Base-by-base conservation (phyloP, 2,113 vertebrate species). In the Oostethus manadensis region DNA sequence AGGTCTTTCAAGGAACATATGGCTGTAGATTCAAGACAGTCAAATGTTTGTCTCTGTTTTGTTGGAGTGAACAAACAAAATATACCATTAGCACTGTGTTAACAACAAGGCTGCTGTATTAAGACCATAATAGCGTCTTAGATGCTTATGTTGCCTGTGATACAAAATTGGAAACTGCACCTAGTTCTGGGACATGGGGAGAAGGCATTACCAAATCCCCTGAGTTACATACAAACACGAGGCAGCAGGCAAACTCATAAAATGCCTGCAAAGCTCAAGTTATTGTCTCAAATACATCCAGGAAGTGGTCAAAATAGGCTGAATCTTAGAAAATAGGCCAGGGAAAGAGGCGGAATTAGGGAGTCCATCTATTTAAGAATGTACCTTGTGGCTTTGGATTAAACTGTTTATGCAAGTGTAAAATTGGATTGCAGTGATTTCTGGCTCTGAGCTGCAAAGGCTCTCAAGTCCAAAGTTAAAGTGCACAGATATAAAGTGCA, bases 21-120 rank as follows among this genome's bases (percentile, higher is more conserved):
- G 35, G 64, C 65, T 77, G 80, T 81, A 77, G 73, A 65, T 82
- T 77, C 63, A 50, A 46, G 60, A 74, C 68, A 70, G 67, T 53
- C 51, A 62, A 72, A 51, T 35, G 65, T 68, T 48, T 56, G 69
- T 60, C 49, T 60, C 55, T 59, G 51, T 48, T 40, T 43, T 55
- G 48, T 43, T 51, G 49, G 54, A 18, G 56, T 66, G 66, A 56
- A 68, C 56, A 74, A 71, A 56, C 44, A 66, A 62, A 42, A 64
- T 64, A 66, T 67, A 60, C 63, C 73, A 78, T 82, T 81, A 78
- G 78, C 64, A 64, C 62, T 74, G 81, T 83, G 71, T 78, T 60
- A 75, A 74, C 33, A 53, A 75, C 82, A 75, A 83, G 71, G 68
- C 61, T 73, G 57, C 68, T 77, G 76, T 80, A 76, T 83, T 81